A percentile compares a stretch with the other conserved stretches of the same genome.
These are phyloP conservation scores for Drosophila ambigua DNA, from an alignment of 1,140 invertebrate genomes.

Conservation along the genomic window DNA sequence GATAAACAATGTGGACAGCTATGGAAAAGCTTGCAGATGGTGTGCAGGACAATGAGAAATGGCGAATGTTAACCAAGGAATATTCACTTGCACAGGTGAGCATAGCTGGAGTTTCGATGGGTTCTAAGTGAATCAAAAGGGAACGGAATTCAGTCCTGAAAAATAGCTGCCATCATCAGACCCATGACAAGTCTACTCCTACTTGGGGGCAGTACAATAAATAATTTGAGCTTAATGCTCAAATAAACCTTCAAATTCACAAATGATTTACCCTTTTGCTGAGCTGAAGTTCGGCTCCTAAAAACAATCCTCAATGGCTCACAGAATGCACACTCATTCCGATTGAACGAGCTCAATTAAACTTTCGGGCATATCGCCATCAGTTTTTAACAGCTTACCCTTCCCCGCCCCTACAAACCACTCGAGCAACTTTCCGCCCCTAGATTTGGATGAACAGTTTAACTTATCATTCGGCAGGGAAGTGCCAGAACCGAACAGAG, in stretches of 20 bases:
- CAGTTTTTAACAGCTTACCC: conserved; percentile 52
- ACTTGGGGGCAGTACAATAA: too few species aligned
- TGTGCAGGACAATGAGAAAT: background rate
- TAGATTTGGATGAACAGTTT: conserved; percentile 53
- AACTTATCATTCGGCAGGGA: conserved; percentile 62
- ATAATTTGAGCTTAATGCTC: too few species aligned
- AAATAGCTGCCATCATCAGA: too few species aligned
- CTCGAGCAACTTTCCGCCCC: conserved; percentile 27
- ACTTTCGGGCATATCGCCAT: conserved; percentile 50
- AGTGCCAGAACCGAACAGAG: background rate
- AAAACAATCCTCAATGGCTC: conserved; percentile 4
- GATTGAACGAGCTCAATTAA: conserved; percentile 51
- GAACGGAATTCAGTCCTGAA: too few species aligned
- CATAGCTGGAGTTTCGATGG: too few species aligned
- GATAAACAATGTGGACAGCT: conserved; percentile 20
- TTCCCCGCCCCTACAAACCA: background rate
- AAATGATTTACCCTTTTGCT: background rate
- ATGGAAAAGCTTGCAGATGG: conserved; percentile 7
- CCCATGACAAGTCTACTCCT: too few species aligned
- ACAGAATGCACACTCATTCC: conserved; percentile 36
- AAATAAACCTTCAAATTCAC: background rate
- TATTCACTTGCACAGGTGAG: background rate
- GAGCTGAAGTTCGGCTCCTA: too few species aligned
- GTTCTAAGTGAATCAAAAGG: too few species aligned
- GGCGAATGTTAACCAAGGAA: too few species aligned